Evolutionary conservation across 2,888 invertebrate species (phyloP), one percentile per base, ranked within the genome.

Genomic region (Dicyrtomina minuta): DNA sequence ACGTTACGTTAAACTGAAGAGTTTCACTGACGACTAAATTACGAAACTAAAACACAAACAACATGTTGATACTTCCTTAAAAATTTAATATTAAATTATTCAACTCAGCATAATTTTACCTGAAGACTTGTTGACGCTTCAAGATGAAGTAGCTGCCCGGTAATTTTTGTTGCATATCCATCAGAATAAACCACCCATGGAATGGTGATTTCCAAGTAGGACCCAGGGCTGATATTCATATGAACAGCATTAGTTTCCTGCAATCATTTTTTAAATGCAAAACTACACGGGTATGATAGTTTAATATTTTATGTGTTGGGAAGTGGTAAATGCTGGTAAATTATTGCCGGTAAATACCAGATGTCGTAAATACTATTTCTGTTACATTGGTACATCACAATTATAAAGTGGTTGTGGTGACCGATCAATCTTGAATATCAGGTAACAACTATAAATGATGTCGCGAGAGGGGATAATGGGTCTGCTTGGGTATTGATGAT

Each of bases 191-290:
- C 91, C 56, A 93, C 88, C 96, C 96, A 97, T 0, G 97, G 97
- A 80, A 97, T 87, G 26, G 93, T 95, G n/a, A 94, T 89, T 85
- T 99, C 97, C 70, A 98, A 85, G 82, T 96, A 97, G 3, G 96
- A 96, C 1, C 97, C 98, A 41, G 94, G 91, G 10, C 94, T 93
- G 69, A 96, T 90, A 79, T 95, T 95, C 79, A 97, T 90, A 82
- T 98, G 97, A 74, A 98, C 90, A 8, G 97, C 97, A 83, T 97
- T 97, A 0, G 98, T 96, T 84, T 96, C 96, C 84, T 92, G 84
- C 8, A 78, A 72, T 68, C n/a, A n/a, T n/a, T n/a, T n/a, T n/a
- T n/a, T n/a, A n/a, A n/a, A n/a, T n/a, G n/a, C 33, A 33, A 33
- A 33, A n/a, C n/a, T n/a, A n/a, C n/a, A n/a, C n/a, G n/a, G n/a